These are phyloP conservation scores for Pangasianodon gigas DNA, from an alignment of 2,113 vertebrate species.

Conservation along the genomic window DNA sequence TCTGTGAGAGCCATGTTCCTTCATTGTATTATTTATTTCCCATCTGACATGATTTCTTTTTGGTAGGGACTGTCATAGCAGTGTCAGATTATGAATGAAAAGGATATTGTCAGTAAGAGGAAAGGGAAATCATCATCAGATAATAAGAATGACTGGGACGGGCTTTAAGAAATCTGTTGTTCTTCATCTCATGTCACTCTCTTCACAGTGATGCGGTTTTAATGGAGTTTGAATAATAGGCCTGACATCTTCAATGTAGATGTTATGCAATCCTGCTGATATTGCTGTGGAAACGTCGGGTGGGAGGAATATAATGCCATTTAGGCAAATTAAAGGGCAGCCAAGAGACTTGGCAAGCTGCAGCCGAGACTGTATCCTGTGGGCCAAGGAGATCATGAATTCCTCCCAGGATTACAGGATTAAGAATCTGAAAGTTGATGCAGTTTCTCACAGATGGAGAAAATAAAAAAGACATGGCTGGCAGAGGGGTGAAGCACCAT, in stretches of 20 bases:
- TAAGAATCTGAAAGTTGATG: constrained; percentile 84
- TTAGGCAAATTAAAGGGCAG: constrained; percentile 59
- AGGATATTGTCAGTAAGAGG: constrained; percentile 32
- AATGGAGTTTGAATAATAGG: constrained; percentile 46
- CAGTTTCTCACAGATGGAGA: constrained; percentile 80
- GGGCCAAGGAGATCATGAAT: constrained; percentile 78
- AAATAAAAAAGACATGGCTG: constrained; percentile 66
- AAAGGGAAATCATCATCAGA: constrained; percentile 38
- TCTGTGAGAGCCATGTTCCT: constrained; percentile 17
- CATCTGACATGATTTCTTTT: constrained; percentile 24
- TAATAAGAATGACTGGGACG: constrained; percentile 19
- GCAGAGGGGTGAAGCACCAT: constrained; percentile 68
- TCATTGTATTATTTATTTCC: constrained; percentile 29
- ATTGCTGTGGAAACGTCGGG: constrained; percentile 43
- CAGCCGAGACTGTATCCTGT: constrained; percentile 66
- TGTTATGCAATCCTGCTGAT: constrained; percentile 50
- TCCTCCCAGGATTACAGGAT: constrained; percentile 87
- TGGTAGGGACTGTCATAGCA: not conserved
- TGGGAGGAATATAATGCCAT: constrained; percentile 53
- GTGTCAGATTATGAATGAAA: constrained; percentile 35
- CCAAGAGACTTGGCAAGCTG: constrained; percentile 66
- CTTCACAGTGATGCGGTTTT: constrained; percentile 36
- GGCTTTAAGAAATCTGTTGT: constrained; percentile 43
- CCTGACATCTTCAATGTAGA: constrained; percentile 39
- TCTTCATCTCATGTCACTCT: constrained; percentile 35